phyloP scores from a whole-genome alignment of 2,888 invertebrate species.

The Andrena chrysosceles region DNA sequence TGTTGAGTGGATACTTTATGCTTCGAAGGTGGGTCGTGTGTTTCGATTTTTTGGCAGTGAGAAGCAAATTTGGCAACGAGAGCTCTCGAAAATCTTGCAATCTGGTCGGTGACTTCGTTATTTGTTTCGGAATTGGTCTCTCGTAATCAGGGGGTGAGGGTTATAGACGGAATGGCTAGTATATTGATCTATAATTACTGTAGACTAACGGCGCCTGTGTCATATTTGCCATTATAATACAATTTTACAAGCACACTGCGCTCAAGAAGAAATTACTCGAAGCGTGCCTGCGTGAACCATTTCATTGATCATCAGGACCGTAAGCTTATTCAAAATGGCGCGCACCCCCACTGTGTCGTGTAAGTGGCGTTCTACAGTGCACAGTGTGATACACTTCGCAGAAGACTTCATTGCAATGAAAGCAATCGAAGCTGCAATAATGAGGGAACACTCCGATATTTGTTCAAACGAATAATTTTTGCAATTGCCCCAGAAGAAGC shows the following conservation, averaged over 20 bases:
- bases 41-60: not conserved
- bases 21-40: not conserved
- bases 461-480: not conserved
- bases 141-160: not conserved
- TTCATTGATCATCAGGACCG: constrained; percentile 34
- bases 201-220: not conserved
- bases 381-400: constrained; percentile 12
- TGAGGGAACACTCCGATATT: not conserved
- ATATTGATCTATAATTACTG: not conserved
- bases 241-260: not conserved
- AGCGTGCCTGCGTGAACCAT: not conserved
- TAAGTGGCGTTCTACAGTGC: constrained; percentile 3
- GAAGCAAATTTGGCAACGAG: not conserved
- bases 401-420: constrained; percentile 13
- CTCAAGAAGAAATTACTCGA: not conserved
- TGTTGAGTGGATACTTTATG: not conserved
- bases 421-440: not conserved
- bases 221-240: not conserved
- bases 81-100: not conserved
- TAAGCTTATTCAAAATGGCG: constrained; percentile 49
- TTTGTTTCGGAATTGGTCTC: not conserved
- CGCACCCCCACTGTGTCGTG: constrained; percentile 15
- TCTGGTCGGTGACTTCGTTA: not conserved
- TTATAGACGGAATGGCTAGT: not conserved
- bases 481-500: not conserved